Base-by-base conservation (phyloP, 2,797 vertebrate genomes). In the Apogon talboti region DNA sequence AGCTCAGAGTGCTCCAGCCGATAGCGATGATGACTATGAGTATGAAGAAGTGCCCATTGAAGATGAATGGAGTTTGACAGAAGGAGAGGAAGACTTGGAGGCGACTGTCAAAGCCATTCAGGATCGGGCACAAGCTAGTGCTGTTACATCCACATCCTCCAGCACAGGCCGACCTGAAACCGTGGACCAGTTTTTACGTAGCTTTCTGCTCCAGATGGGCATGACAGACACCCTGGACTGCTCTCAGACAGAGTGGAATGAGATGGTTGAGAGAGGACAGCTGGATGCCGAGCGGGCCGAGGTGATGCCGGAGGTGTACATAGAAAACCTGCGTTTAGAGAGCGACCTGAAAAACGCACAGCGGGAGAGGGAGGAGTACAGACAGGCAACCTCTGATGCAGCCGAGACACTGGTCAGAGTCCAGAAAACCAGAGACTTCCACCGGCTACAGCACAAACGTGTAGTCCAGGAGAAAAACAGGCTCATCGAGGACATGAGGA, bases 231-330 rank as follows among this genome's bases (percentile, higher is more conserved):
- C 98, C 0, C 87, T 99, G 6, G 81, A 96, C 55, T 95, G 94
- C 86, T 98, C 98, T 78, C 95, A 98, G 45, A 92, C 87, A 0
- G 97, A 99, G 93, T 97, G 96, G 97, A 93, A 92, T 7, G 95
- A 98, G 61, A 82, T 95, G 74, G 56, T 79, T 14, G 84, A 96
- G 58, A 95, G 87, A 69, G 95, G 94, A 15, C 15, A 74, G 14
- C 16, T 94, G 11, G 71, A 86, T n/a, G 28, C 76, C 1, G 71
- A 67, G 10, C 69, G 62, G 18, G 7, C 47, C 10, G 93, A 67
- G 0, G 79, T 87, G 30, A 91, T 96, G 15, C 95, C 95, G 33
- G 70, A 93, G 4, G 92, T 92, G 11, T 95, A 95, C 70, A 79
- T 24, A 0, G 89, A 85, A 46, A 96, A 93, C 85, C 91, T 94